Evolutionary conservation across 2,888 invertebrate genomes (phyloP).

Genomic region (Sarcophaga caerulescens): DNA sequence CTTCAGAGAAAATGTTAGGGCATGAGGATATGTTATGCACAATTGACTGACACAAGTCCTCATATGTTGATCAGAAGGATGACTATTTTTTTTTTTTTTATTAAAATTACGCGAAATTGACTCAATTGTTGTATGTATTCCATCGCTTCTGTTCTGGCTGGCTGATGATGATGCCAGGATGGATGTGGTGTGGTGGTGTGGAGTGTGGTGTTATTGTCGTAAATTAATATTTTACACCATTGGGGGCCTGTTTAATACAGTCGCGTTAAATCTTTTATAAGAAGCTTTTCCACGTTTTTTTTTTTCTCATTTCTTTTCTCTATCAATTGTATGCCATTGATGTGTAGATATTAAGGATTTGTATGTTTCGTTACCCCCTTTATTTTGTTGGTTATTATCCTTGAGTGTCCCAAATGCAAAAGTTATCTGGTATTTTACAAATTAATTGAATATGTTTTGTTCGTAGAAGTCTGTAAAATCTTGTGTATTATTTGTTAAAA

Average conservation of each 20-base stretch:
- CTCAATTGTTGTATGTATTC: constrained; percentile 62
- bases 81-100: neutral
- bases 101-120: constrained; percentile 66
- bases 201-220: constrained; percentile 14
- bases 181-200: neutral
- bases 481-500: constrained; percentile 8
- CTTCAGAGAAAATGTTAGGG: too few species aligned
- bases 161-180: neutral
- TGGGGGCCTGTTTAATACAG: constrained; percentile 57
- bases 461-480: constrained; percentile 5
- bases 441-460: constrained; percentile 55
- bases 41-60: constrained; percentile 17
- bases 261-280: constrained; percentile 53
- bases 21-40: neutral
- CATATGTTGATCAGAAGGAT: constrained; percentile 12
- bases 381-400: neutral
- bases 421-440: constrained; percentile 32
- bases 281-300: constrained; percentile 53
- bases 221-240: constrained; percentile 67
- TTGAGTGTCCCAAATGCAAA: constrained; percentile 27
- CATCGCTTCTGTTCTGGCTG: constrained; percentile 47
- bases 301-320: neutral
- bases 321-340: constrained; percentile 47
- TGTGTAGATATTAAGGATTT: constrained; percentile 43
- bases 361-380: constrained; percentile 20